phyloP scores from a whole-genome alignment of 2,113 vertebrate species.

The Chaetodon trifascialis region DNA sequence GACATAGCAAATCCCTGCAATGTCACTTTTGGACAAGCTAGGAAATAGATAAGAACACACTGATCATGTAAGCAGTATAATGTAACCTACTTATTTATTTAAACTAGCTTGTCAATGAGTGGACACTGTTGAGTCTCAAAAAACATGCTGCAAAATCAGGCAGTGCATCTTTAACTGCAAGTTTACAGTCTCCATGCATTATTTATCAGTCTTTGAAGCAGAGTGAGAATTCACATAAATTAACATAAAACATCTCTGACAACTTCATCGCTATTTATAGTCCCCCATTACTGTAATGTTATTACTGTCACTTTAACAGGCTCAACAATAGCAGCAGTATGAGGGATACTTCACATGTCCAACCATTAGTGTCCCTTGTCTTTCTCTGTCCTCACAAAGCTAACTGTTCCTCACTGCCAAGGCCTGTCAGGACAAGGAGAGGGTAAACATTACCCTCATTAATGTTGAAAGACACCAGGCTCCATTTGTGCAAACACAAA shows the following conservation, averaged over 20 bases:
- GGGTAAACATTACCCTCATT: conserved; percentile 69
- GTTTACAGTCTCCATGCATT: neutral
- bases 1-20: neutral
- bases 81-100: too few relatives aligned
- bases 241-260: conserved; percentile 11
- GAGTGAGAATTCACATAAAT: conserved; percentile 10
- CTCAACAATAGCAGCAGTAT: conserved; percentile 13
- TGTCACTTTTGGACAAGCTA: neutral
- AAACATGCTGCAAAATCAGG: neutral
- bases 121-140: neutral
- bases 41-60: neutral
- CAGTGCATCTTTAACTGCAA: neutral
- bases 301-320: conserved; percentile 39
- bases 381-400: conserved; percentile 35
- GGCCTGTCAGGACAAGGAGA: conserved; percentile 57
- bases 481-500: conserved; percentile 77
- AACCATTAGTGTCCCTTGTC: conserved; percentile 16
- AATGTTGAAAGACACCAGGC: conserved; percentile 73
- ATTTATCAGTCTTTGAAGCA: neutral
- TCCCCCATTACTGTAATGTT: conserved; percentile 6
- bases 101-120: neutral
- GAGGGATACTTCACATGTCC: conserved; percentile 29
- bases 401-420: conserved; percentile 45
- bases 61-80: neutral
- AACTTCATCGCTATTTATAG: conserved; percentile 43